Evolutionary conservation across 2,888 invertebrate species (phyloP).

Genomic region (Punctoribates punctum): DNA sequence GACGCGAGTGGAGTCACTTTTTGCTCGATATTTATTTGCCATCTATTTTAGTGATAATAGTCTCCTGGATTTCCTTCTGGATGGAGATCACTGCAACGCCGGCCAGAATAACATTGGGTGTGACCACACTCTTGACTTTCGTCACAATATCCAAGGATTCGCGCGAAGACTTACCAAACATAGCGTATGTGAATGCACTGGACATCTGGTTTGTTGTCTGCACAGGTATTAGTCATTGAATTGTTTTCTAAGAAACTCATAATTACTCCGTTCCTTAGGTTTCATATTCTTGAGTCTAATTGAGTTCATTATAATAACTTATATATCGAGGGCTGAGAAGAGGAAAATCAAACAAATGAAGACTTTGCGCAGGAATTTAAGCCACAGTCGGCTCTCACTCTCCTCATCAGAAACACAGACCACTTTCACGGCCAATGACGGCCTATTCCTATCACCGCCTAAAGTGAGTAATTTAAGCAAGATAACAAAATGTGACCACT

Average conservation of each 20-base stretch:
- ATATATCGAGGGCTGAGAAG: constrained; percentile 48
- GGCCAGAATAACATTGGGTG: constrained; percentile 47
- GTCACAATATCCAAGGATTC: constrained; percentile 48
- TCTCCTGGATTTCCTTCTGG: constrained; percentile 48
- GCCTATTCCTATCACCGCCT: not conserved
- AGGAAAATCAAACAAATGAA: constrained; percentile 41
- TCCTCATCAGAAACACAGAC: constrained; percentile 11
- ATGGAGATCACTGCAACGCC: constrained; percentile 48
- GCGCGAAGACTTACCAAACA: constrained; percentile 47
- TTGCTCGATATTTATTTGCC: constrained; percentile 48
- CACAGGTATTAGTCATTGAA: constrained; percentile 44
- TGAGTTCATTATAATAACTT: constrained; percentile 48
- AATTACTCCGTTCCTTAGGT: constrained; percentile 36
- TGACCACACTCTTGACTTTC: constrained; percentile 48
- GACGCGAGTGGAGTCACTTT: constrained; percentile 47
- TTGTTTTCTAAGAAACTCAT: not conserved
- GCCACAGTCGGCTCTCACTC: constrained; percentile 20
- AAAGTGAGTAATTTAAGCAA: not conserved
- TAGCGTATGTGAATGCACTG: constrained; percentile 47
- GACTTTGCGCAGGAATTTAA: constrained; percentile 29
- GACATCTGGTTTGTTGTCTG: constrained; percentile 49
- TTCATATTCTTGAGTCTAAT: constrained; percentile 48
- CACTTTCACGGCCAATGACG: not conserved
- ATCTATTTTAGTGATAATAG: constrained; percentile 46
- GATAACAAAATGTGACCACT: not conserved